phyloP scores from a whole-genome alignment of 2,797 vertebrate species.

The Lycodopsis pacificus region DNA sequence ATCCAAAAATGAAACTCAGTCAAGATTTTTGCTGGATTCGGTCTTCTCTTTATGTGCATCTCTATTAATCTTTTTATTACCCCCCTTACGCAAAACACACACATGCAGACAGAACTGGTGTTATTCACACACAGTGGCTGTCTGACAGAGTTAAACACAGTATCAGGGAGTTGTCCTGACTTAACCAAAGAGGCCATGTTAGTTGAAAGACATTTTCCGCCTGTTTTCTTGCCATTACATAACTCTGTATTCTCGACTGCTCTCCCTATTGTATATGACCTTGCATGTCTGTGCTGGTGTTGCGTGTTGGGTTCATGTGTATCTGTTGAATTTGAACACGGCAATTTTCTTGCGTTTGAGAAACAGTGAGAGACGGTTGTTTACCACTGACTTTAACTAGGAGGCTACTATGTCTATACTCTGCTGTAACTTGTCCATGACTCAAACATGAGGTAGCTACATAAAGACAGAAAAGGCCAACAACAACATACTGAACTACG shows the following conservation, averaged over 20 bases:
- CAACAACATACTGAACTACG: background rate
- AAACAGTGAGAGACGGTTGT: background rate
- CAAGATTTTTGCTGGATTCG: slow-evolving; percentile 27
- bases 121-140: slow-evolving; percentile 11
- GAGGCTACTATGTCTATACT: background rate
- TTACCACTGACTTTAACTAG: background rate
- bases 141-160: slow-evolving; percentile 20
- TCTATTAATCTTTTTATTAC: slow-evolving; percentile 1
- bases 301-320: background rate
- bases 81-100: background rate
- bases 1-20: slow-evolving; percentile 53
- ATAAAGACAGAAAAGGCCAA: background rate
- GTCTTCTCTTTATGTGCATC: slow-evolving; percentile 11
- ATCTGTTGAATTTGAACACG: background rate
- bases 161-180: slow-evolving; percentile 40
- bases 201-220: slow-evolving; percentile 39
- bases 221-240: slow-evolving; percentile 31
- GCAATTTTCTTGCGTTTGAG: background rate
- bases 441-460: background rate
- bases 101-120: background rate
- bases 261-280: background rate
- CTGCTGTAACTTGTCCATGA: background rate
- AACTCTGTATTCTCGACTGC: slow-evolving; percentile 39
- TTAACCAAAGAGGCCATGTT: slow-evolving; percentile 27
- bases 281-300: slow-evolving; percentile 38